These are phyloP conservation scores for Channa striata DNA, from an alignment of 2,797 vertebrate species.

Conservation along the genomic window DNA sequence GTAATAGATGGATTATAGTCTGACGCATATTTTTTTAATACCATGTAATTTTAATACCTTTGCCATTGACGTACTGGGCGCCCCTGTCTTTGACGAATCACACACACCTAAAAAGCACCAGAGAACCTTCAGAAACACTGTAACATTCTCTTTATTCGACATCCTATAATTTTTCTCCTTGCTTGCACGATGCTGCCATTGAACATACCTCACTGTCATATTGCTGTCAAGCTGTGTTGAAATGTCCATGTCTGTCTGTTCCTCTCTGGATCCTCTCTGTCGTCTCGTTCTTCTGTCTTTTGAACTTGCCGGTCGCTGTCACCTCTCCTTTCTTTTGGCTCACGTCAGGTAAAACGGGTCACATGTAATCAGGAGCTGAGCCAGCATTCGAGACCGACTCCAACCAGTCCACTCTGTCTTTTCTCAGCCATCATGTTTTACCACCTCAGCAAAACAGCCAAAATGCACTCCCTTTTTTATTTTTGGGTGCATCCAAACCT, in stretches of 20 bases:
- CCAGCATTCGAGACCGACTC: constrained; percentile 21
- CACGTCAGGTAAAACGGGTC: constrained; percentile 42
- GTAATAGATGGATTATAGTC: no score
- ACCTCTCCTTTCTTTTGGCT: constrained; percentile 46
- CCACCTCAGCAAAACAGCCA: constrained; percentile 28
- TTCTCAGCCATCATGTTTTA: not conserved
- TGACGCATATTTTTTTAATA: no score
- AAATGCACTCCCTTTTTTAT: no score
- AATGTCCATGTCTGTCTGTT: not conserved
- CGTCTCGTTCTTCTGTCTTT: constrained; percentile 25
- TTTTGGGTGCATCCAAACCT: not conserved
- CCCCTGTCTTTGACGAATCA: no score
- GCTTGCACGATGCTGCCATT: constrained; percentile 1
- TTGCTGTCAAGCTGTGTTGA: constrained; percentile 10
- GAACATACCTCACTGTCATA: not conserved
- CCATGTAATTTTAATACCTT: no score
- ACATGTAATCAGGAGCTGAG: constrained; percentile 45
- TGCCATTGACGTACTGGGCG: no score
- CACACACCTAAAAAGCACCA: not conserved
- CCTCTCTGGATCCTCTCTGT: not conserved
- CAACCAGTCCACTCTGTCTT: constrained; percentile 23
- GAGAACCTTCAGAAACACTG: not conserved
- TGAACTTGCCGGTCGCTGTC: constrained; percentile 59
- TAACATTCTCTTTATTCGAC: not conserved
- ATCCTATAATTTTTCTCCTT: not conserved